A percentile compares a stretch with the other conserved stretches of the same genome.
Evolutionary conservation across 2,797 vertebrate species (phyloP).

Genomic region (Syngnathus acus): DNA sequence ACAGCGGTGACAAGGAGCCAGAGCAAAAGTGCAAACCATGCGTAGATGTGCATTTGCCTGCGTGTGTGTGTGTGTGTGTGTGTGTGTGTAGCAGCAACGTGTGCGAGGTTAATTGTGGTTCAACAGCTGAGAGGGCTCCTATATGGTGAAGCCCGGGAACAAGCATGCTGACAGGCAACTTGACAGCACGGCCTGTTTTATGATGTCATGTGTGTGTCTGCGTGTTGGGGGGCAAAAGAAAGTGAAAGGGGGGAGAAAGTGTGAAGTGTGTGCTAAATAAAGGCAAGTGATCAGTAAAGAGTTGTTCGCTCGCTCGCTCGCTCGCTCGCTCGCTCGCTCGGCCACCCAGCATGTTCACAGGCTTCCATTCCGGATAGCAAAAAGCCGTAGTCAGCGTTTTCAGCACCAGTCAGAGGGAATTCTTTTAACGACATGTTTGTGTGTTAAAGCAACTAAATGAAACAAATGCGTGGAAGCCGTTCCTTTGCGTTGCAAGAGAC

Average conservation of each 20-base stretch:
- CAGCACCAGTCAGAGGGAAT: conserved; percentile 39
- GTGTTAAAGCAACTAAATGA: conserved; percentile 16
- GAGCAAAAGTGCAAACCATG: conserved; percentile 53
- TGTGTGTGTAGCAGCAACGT: conserved; percentile 12
- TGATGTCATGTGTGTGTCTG: conserved; percentile 47
- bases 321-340: no score
- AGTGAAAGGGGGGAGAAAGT: conserved; percentile 37
- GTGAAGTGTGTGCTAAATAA: conserved; percentile 50
- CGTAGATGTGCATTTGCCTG: conserved; percentile 25
- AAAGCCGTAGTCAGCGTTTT: conserved; percentile 52
- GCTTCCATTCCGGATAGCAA: conserved; percentile 55
- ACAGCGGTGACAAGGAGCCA: conserved; percentile 45
- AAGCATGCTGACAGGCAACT: conserved; percentile 64
- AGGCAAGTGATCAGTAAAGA: conserved; percentile 64
- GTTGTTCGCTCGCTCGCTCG: background rate
- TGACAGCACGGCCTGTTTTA: conserved; percentile 70
- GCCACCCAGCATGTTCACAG: conserved; percentile 63
- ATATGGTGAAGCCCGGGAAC: conserved; percentile 58
- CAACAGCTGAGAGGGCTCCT: conserved; percentile 76
- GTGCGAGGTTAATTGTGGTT: conserved; percentile 69
- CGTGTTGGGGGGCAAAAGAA: conserved; percentile 15
- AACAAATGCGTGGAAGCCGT: conserved; percentile 32
- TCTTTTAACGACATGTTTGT: conserved; percentile 12
- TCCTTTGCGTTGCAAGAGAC: conserved; percentile 53
- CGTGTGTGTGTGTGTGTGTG: conserved; percentile 13